phyloP scores from a whole-genome alignment of 2,113 vertebrate species.

The Alosa alosa region DNA sequence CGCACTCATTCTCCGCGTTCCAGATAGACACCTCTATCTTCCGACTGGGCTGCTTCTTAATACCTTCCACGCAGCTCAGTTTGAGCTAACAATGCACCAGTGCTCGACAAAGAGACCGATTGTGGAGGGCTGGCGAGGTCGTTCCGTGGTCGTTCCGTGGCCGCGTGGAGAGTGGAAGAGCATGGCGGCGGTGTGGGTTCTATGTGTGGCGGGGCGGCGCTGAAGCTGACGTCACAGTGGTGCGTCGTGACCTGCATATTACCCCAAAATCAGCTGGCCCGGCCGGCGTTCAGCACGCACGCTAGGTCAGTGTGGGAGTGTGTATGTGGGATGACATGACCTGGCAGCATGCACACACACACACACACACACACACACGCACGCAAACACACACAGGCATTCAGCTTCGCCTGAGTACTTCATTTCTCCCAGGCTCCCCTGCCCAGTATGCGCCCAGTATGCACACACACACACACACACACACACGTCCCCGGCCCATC shows the following conservation, averaged over 20 bases:
- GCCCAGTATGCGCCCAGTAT: not conserved
- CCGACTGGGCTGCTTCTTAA: not conserved
- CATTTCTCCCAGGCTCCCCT: slow-evolving; percentile 23
- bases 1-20: not conserved
- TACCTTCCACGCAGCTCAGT: not conserved
- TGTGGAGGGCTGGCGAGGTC: not conserved
- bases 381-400: not conserved
- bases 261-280: not conserved
- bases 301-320: not conserved
- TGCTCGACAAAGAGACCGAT: not conserved
- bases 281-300: not conserved
- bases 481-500: slow-evolving; percentile 37
- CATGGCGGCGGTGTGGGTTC: too few relatives aligned
- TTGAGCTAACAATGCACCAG: not conserved
- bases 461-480: slow-evolving; percentile 1
- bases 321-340: not conserved
- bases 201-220: too few relatives aligned
- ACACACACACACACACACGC: not conserved
- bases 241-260: not conserved
- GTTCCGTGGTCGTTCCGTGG: not conserved
- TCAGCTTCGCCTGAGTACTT: slow-evolving; percentile 24
- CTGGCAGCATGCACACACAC: not conserved
- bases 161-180: not conserved
- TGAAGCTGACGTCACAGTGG: not conserved
- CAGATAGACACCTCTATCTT: not conserved